Conservation (phyloP, 35 echinoderm and acorn worm species). For the Stichopus chloronotus region DNA sequence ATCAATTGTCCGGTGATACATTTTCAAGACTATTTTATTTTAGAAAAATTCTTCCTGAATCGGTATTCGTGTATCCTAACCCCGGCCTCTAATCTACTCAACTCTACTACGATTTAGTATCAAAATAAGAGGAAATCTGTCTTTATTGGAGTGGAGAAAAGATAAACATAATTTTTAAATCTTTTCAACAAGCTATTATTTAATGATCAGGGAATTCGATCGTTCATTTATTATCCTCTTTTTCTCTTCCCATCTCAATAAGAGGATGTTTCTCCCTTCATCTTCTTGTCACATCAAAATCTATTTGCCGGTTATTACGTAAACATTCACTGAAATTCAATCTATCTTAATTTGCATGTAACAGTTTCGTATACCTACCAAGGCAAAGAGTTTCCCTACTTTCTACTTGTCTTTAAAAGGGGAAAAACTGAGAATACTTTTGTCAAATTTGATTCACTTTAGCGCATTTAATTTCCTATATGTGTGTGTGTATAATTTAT, state of each 20-base stretch:
- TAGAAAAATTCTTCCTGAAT: too few relatives aligned
- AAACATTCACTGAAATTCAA: not conserved
- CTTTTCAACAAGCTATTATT: not conserved
- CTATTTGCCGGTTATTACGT: not conserved
- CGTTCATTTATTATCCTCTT: not conserved
- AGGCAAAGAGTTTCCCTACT: too few relatives aligned
- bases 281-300: not conserved
- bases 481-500: too few relatives aligned
- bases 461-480: not conserved
- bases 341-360: not conserved
- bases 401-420: too few relatives aligned
- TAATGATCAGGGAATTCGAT: not conserved
- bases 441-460: not conserved
- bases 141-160: too few relatives aligned
- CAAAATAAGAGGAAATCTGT: too few relatives aligned
- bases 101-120: too few relatives aligned
- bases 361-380: not conserved
- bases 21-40: too few relatives aligned
- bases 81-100: too few relatives aligned
- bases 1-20: too few relatives aligned
- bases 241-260: not conserved
- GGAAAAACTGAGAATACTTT: not conserved
- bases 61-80: too few relatives aligned
- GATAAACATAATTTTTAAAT: too few relatives aligned
- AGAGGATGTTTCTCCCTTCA: not conserved